These are phyloP conservation scores for Cercopithecus mona DNA, from an alignment of 2,113 vertebrate species.

Conservation along the genomic window DNA sequence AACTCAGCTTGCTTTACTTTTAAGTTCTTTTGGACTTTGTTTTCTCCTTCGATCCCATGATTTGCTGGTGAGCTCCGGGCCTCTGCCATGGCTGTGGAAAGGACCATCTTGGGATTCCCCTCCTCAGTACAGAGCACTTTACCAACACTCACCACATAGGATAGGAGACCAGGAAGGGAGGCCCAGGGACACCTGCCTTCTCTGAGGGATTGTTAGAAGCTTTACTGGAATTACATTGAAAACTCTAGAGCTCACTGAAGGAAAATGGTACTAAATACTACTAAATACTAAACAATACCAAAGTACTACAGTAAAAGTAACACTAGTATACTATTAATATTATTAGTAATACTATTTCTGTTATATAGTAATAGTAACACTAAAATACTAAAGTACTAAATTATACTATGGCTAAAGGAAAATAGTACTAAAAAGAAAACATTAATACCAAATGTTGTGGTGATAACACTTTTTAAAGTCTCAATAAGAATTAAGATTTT, in stretches of 20 bases:
- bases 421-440: neutral
- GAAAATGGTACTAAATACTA: neutral
- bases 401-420: neutral
- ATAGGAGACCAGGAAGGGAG: too few relatives aligned
- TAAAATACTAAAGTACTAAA: neutral
- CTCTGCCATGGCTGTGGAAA: neutral
- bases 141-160: rapidly evolving
- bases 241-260: neutral
- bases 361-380: neutral
- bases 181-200: neutral
- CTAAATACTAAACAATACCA: neutral
- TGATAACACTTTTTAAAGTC: neutral
- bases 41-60: neutral
- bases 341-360: neutral
- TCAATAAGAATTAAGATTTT: neutral
- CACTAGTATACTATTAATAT: neutral
- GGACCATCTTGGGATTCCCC: neutral
- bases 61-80: neutral
- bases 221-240: neutral
- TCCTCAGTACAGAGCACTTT: rapidly evolving
- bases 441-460: too few relatives aligned
- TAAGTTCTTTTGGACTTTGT: neutral
- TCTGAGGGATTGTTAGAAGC: neutral
- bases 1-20: neutral
- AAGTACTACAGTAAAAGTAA: neutral